These are phyloP conservation scores for Archaeoteleia sp. DNA, from an alignment of 2,888 invertebrate genomes.

Conservation along the genomic window DNA sequence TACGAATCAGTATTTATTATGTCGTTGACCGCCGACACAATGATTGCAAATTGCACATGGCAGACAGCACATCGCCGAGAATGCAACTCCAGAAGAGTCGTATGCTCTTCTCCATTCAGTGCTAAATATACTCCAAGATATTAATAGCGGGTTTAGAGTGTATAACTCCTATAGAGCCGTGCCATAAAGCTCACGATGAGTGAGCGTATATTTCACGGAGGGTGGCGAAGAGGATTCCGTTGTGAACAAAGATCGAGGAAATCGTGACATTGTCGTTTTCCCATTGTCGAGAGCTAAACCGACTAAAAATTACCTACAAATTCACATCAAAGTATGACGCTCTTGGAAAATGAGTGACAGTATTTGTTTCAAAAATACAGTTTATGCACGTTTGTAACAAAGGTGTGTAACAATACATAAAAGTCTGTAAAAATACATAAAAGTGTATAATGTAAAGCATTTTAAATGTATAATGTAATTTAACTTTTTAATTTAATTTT, in stretches of 20 bases:
- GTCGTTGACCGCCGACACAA: constrained; percentile 40
- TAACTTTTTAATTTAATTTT: no score
- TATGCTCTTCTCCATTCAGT: constrained; percentile 68
- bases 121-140: constrained; percentile 71
- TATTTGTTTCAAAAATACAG: no score
- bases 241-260: constrained; percentile 33
- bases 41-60: constrained; percentile 49
- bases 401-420: constrained; percentile 15
- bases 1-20: constrained; percentile 32
- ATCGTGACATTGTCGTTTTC: constrained; percentile 22
- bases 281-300: constrained; percentile 10
- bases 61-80: constrained; percentile 59
- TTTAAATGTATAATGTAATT: no score
- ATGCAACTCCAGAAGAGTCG: constrained; percentile 52
- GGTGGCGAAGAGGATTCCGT: constrained; percentile 14
- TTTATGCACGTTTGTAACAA: constrained; percentile 1
- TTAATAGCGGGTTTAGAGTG: constrained; percentile 64
- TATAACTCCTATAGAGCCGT: constrained; percentile 27
- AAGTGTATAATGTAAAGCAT: no score
- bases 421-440: no score
- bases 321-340: not conserved
- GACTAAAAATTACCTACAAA: constrained; percentile 9
- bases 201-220: constrained; percentile 27
- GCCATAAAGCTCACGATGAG: constrained; percentile 32
- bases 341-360: not conserved